Evolutionary conservation across 2,113 vertebrate genomes (phyloP).

Genomic region (Stegostoma tigrinum): DNA sequence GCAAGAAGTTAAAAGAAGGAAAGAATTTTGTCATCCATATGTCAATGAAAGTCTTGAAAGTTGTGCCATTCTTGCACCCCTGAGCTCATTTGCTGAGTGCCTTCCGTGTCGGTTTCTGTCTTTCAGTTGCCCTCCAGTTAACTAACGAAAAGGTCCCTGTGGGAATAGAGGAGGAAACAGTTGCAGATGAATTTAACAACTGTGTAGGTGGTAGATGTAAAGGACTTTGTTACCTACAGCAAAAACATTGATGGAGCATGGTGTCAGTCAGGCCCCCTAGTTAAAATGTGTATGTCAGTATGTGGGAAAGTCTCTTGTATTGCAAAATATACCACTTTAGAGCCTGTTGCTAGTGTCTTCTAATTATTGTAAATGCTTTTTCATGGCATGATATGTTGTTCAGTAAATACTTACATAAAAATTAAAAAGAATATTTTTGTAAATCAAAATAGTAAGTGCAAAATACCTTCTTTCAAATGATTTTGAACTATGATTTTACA

Average conservation of each 20-base stretch:
- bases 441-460: neutral
- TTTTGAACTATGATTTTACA: neutral
- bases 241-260: neutral
- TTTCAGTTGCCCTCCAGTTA: slow-evolving; percentile 14
- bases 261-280: neutral
- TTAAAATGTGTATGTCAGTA: neutral
- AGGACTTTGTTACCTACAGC: slow-evolving; percentile 22
- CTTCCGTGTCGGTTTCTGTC: neutral
- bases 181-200: slow-evolving; percentile 33
- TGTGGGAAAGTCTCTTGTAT: neutral
- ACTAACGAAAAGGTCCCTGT: slow-evolving; percentile 17
- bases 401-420: neutral
- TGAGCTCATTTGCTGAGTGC: slow-evolving; percentile 10
- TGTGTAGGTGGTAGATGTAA: slow-evolving; percentile 30
- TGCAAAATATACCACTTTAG: neutral
- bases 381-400: neutral
- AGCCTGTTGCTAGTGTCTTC: neutral
- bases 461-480: neutral
- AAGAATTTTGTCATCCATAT: slow-evolving; percentile 1
- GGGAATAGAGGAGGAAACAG: slow-evolving; percentile 21
- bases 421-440: neutral
- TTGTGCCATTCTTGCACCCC: slow-evolving; percentile 4
- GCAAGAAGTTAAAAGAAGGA: neutral
- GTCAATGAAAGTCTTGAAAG: neutral
- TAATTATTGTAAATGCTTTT: neutral